A percentile compares a stretch with the other conserved stretches of the same genome.
Conservation (phyloP, 2,113 vertebrate species). For the Platycercus adscitus region DNA sequence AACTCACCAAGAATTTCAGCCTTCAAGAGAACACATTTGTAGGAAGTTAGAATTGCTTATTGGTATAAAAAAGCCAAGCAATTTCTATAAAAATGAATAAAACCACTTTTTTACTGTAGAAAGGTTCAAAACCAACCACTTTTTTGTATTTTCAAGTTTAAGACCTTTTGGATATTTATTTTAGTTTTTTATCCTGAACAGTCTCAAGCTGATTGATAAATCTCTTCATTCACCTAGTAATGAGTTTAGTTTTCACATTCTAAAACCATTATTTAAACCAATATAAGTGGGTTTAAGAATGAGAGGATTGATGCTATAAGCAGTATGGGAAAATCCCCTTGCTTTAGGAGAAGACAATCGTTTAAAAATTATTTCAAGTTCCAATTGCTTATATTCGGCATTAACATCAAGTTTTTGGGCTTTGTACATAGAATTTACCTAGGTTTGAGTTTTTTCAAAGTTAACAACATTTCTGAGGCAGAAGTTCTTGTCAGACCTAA, state of each 20-base stretch:
- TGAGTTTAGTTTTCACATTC: background rate
- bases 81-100: background rate
- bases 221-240: background rate
- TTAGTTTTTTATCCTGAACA: background rate
- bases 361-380: background rate
- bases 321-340: background rate
- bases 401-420: background rate
- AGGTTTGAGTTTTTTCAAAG: background rate
- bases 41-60: background rate
- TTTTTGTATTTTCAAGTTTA: background rate
- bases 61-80: background rate
- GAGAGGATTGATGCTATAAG: accelerated
- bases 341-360: background rate
- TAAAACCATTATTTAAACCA: background rate
- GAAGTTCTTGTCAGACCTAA: background rate
- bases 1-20: background rate
- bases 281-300: background rate
- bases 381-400: background rate
- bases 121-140: background rate
- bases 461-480: background rate
- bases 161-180: background rate
- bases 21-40: background rate
- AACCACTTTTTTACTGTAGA: background rate
- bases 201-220: background rate
- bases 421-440: background rate